These are phyloP conservation scores for Chaenodraco wilsoni DNA, from an alignment of 2,797 vertebrate species.

Conservation along the genomic window DNA sequence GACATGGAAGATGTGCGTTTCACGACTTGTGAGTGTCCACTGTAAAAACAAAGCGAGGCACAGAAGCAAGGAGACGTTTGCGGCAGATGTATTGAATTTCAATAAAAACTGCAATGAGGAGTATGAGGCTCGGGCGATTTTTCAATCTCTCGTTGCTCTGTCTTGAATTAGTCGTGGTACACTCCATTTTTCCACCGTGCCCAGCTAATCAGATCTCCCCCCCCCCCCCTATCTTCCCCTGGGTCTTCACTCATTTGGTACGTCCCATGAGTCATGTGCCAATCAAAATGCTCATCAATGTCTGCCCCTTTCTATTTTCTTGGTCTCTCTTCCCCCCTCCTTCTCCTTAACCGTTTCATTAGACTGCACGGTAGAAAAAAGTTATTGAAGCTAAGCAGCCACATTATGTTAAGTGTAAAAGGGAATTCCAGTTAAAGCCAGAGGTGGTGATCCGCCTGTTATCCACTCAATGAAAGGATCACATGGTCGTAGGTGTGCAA, in stretches of 20 bases:
- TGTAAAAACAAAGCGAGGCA: slow-evolving; percentile 60
- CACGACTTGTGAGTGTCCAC: slow-evolving; percentile 27
- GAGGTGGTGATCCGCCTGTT: not conserved
- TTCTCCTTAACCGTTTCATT: slow-evolving; percentile 62
- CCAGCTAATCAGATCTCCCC: slow-evolving; percentile 75
- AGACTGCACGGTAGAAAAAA: slow-evolving; percentile 49
- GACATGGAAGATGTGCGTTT: slow-evolving; percentile 31
- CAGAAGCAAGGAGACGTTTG: slow-evolving; percentile 59
- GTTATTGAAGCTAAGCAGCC: slow-evolving; percentile 43
- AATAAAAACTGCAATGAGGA: slow-evolving; percentile 69
- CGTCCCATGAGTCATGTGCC: slow-evolving; percentile 78
- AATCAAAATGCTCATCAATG: slow-evolving; percentile 81
- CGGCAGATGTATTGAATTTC: slow-evolving; percentile 78
- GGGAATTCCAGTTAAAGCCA: slow-evolving; percentile 6
- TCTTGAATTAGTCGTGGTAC: slow-evolving; percentile 76
- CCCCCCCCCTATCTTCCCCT: slow-evolving; percentile 42
- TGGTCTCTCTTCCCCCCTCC: slow-evolving; percentile 32
- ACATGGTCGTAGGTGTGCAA: not conserved
- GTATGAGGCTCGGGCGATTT: slow-evolving; percentile 63
- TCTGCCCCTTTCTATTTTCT: slow-evolving; percentile 54
- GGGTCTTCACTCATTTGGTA: slow-evolving; percentile 74
- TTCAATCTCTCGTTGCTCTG: slow-evolving; percentile 71
- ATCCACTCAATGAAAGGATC: not conserved
- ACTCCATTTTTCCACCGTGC: slow-evolving; percentile 70
- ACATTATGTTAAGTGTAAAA: slow-evolving; percentile 11